phyloP scores from a whole-genome alignment of 2,113 vertebrate species.

The Misgurnus anguillicaudatus region DNA sequence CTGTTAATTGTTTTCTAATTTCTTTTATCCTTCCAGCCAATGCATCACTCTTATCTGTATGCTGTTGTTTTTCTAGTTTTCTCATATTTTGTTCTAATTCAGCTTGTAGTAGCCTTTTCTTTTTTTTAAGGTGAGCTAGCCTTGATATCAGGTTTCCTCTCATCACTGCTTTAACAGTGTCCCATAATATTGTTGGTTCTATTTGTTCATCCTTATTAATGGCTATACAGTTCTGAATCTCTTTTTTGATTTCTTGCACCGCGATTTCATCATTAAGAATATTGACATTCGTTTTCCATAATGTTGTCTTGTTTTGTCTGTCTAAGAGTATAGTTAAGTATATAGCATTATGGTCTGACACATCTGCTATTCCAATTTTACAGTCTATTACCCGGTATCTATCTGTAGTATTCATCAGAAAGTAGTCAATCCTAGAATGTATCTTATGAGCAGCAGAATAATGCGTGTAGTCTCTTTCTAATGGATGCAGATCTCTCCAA shows the following conservation, averaged over 20 bases:
- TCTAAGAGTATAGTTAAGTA: no score
- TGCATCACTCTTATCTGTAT: no score
- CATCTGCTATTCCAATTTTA: no score
- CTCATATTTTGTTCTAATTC: not conserved
- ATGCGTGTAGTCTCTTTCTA: slow-evolving; percentile 1
- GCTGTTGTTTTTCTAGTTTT: no score
- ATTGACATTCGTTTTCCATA: no score
- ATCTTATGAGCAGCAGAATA: slow-evolving; percentile 10
- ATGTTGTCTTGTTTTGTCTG: no score
- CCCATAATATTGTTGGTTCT: slow-evolving; percentile 36
- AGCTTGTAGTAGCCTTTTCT: not conserved
- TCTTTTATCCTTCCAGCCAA: no score
- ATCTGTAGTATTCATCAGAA: not conserved
- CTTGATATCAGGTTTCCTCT: slow-evolving; percentile 31
- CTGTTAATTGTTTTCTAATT: not conserved
- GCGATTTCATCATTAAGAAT: no score
- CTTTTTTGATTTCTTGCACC: no score
- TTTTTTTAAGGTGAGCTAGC: not conserved
- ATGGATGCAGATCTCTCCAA: slow-evolving; percentile 13
- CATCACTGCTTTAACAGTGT: slow-evolving; percentile 32
- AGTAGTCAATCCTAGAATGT: not conserved
- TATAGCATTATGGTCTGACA: no score
- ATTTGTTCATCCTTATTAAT: slow-evolving; percentile 28
- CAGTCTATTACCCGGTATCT: not conserved
- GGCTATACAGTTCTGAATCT: no score